Evolutionary conservation across 2,797 vertebrate species (phyloP).

Genomic region (Malurus splendens): DNA sequence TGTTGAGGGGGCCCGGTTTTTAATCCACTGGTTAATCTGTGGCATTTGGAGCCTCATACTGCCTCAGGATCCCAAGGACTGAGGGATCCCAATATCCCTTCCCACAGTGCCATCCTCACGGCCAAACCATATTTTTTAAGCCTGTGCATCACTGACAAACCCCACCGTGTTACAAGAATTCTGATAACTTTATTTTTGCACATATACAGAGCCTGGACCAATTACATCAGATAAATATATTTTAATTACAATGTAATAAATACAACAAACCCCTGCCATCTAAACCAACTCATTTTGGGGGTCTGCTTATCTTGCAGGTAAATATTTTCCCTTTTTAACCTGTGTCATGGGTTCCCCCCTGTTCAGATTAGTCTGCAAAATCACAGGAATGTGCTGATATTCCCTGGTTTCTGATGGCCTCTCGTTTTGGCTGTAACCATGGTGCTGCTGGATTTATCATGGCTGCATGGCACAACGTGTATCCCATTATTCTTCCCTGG

Average conservation of each 20-base stretch:
- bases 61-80: neutral
- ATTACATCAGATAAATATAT: neutral
- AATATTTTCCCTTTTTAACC: slow-evolving; percentile 8
- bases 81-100: neutral
- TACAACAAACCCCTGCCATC: neutral
- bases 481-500: slow-evolving; percentile 42
- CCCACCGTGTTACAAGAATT: neutral
- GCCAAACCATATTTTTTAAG: neutral
- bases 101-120: too few species aligned
- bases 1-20: neutral
- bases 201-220: neutral
- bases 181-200: neutral
- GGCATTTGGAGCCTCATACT: neutral
- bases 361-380: slow-evolving; percentile 8
- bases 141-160: neutral
- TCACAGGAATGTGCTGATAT: neutral
- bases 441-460: slow-evolving; percentile 53
- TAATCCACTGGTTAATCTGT: neutral
- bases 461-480: slow-evolving; percentile 6
- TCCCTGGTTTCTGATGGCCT: neutral
- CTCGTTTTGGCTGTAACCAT: slow-evolving; percentile 18
- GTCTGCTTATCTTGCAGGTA: neutral
- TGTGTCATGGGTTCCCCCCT: neutral
- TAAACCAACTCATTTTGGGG: neutral
- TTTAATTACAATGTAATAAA: neutral